Evolutionary conservation across 2,888 invertebrate genomes (phyloP), one percentile per base, ranked within the genome.

Genomic region (Orchesella flavescens): DNA sequence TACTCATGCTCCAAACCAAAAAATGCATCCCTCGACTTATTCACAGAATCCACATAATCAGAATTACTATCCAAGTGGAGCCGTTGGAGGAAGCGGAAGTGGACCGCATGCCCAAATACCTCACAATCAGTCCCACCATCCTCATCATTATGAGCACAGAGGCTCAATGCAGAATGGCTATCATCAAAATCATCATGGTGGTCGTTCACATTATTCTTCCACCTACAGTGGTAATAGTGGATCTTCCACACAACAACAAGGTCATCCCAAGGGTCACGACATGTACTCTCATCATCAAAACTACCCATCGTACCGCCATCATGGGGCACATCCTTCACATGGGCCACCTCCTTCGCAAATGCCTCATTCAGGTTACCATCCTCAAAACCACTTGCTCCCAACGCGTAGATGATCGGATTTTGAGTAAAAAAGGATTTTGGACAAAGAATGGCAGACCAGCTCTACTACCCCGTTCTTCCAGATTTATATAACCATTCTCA

Each of bases 341-440:
- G 65, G 61, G 46, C 55, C 53, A 34, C 53, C 72, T 12, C 44
- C 53, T 19, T 57, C 82, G 66, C 72, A 83, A 66, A 74, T 83
- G 76, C 80, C 81, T 19, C 77, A 80, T 34, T 59, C 73, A 0
- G 84, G 83, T 0, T 83, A 85, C 55, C 84, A 80, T 53, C 75
- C 85, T 44, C 85, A 85, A 12, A 85, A 83, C 66, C 87, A 87
- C 76, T 85, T 86, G 83, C 59, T 87, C 63, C 86, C 86, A 23
- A 73, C 86, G 34, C 68, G 87, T 68, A 86, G 87, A 86, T 87
- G 86, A 87, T 86, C 76, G 68, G 83, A 78, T 66, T 61, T 9
- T 53, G 24, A 46, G 17, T 53, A 53, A 34, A 49, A 12, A 21
- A 49, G 21, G 5, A 19, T 59, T 59, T 59, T 59, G 12, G 59